These are phyloP conservation scores for Aplodontia rufa DNA, from an alignment of 2,113 vertebrate species.

Conservation along the genomic window DNA sequence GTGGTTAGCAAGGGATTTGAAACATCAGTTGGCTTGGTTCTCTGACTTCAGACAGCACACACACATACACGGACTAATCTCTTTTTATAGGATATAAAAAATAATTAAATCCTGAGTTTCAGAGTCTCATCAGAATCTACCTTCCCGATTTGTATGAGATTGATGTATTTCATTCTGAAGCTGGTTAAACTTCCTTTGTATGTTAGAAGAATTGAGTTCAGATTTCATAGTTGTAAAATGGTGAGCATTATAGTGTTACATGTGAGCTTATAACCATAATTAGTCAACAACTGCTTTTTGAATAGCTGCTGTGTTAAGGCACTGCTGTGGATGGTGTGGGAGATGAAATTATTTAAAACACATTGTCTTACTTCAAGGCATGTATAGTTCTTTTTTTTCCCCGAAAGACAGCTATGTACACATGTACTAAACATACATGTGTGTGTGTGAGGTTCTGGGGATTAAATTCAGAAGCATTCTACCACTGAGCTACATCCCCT, in stretches of 20 bases:
- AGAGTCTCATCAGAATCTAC: neutral
- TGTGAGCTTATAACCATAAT: neutral
- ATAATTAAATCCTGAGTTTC: slow-evolving; percentile 14
- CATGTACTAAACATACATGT: neutral
- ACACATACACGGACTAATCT: neutral
- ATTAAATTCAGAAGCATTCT: too few species aligned
- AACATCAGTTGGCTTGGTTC: neutral
- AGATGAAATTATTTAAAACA: slow-evolving; percentile 46
- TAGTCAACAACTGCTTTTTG: slow-evolving; percentile 43
- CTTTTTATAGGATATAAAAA: neutral
- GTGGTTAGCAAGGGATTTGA: slow-evolving; percentile 26
- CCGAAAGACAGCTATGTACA: neutral
- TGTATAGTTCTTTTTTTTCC: neutral
- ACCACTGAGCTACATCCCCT: too few species aligned
- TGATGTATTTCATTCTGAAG: neutral
- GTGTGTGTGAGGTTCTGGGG: too few species aligned
- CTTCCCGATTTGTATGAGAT: neutral
- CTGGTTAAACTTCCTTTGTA: neutral
- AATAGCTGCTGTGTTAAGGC: slow-evolving; percentile 40
- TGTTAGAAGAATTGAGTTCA: neutral
- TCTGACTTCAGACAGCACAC: neutral
- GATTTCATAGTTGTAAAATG: slow-evolving; percentile 25
- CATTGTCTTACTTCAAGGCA: slow-evolving; percentile 14
- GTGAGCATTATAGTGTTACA: neutral
- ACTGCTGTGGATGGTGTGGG: slow-evolving; percentile 20